Percentiles rank a stretch among this genome's conserved stretches.
These are phyloP conservation scores for Platycercus adscitus DNA, from an alignment of 2,113 vertebrate species.

Conservation along the genomic window DNA sequence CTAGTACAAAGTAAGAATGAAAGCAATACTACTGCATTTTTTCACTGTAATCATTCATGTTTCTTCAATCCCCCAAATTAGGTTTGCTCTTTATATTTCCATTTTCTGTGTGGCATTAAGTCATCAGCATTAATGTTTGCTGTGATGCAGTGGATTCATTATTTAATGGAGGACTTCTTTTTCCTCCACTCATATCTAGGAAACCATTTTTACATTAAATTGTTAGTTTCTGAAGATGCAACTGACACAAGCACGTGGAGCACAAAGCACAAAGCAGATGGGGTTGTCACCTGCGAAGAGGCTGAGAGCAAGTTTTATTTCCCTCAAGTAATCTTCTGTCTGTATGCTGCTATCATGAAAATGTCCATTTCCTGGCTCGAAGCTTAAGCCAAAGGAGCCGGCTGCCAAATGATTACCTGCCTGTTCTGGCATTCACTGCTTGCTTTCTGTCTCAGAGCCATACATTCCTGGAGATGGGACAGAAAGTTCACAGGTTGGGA, in stretches of 20 bases:
- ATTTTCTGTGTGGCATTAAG: not conserved
- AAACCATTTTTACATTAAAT: not conserved
- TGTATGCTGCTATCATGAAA: constrained; percentile 22
- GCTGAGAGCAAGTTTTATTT: constrained; percentile 37
- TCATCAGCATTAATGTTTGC: not conserved
- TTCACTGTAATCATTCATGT: not conserved
- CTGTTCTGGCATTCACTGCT: constrained; percentile 32
- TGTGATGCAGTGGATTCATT: not conserved
- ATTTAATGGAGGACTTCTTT: not conserved
- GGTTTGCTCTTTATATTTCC: not conserved
- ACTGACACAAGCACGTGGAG: not conserved
- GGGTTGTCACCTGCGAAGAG: constrained; percentile 18
- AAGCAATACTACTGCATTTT: not conserved
- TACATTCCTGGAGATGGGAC: not conserved
- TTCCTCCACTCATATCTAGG: not conserved
- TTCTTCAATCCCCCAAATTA: not conserved
- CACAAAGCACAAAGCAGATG: not conserved
- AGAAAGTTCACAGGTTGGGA: not conserved
- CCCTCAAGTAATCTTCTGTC: constrained; percentile 9
- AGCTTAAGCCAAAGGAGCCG: not conserved
- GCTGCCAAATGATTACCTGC: constrained; percentile 52
- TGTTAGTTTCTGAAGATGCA: not conserved
- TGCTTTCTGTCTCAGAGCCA: not conserved
- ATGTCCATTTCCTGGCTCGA: not conserved
- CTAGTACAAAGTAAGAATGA: not conserved